Base-by-base conservation (phyloP, 2,888 invertebrate species). In the Malthinus seriepunctatus region DNA sequence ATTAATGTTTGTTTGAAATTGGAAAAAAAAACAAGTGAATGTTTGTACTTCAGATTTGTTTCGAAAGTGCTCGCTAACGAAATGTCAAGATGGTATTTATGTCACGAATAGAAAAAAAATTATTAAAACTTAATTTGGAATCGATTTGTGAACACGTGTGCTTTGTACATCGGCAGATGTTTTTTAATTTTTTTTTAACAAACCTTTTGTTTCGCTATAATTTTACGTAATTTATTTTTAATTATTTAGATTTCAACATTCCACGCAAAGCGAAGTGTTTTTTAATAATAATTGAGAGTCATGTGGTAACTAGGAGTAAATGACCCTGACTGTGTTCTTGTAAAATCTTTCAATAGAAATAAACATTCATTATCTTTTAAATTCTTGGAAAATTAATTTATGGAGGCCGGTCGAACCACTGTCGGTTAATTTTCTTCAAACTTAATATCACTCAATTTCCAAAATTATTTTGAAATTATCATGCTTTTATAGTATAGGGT, bases 261-360 rank as follows among this genome's bases (percentile, higher is more conserved):
- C 51, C 51, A 35, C 32, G 51, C 51, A 33, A 44, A 42, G 23
- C 34, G 15, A 44, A 51, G 44, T 51, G 11, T 44, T 23, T 42
- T 42, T 42, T 51, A 44, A 51, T 51, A 51, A 39, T 32, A 51
- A 42, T 11, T 33, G 33, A 46, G 42, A 42, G 34, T 44, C 42
- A 31, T 54, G 38, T 31, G 44, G 51, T 48, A 47, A 46, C 47
- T 35, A 49, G 49, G 53, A 58, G 58, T 58, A 58, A 58, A 58
- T 58, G 58, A 58, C 58, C 58, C 58, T 58, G 58, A 48, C 52
- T 12, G 32, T 15, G 32, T 57, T 58, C 53, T 58, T 58, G 53
- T 48, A 53, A 57, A 52, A 58, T 52, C 58, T 58, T 44, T 33
- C 34, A 14, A 46, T 32, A 44, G 49, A 44, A 52, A 51, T 45